Evolutionary conservation across 2,113 vertebrate genomes (phyloP).

Genomic region (Saimiri boliviensis): DNA sequence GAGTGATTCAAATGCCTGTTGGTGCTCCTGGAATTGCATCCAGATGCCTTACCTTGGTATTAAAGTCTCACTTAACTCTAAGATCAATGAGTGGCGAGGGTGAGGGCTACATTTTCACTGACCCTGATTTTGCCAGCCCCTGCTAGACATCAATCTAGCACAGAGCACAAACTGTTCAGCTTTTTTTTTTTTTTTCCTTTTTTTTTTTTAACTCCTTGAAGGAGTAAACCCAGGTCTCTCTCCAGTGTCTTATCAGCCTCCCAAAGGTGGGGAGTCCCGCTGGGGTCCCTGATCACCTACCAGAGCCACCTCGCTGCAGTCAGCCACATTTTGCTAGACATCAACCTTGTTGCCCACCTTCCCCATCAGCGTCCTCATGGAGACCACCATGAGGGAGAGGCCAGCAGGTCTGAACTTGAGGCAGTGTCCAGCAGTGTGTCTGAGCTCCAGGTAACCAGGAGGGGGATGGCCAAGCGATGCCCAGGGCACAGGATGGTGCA

Average conservation of each 20-base stretch:
- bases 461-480: fast-evolving
- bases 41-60: slow-evolving; percentile 22
- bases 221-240: background rate
- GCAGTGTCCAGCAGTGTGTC: background rate
- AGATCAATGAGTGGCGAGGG: background rate
- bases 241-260: background rate
- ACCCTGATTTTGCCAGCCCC: background rate
- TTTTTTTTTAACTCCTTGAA: too few species aligned
- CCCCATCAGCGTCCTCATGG: background rate
- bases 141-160: background rate
- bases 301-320: background rate
- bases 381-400: background rate
- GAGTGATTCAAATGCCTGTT: slow-evolving; percentile 37
- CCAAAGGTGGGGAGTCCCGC: background rate
- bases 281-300: background rate
- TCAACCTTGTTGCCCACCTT: background rate
- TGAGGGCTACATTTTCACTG: background rate
- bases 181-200: too few species aligned
- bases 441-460: background rate
- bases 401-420: background rate
- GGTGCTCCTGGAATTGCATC: slow-evolving; percentile 3
- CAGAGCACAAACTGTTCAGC: background rate
- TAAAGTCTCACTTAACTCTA: slow-evolving; percentile 6
- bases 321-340: background rate
- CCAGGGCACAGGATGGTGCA: background rate